phyloP scores from a whole-genome alignment of 1,140 invertebrate genomes.

The Dreissena polymorpha region DNA sequence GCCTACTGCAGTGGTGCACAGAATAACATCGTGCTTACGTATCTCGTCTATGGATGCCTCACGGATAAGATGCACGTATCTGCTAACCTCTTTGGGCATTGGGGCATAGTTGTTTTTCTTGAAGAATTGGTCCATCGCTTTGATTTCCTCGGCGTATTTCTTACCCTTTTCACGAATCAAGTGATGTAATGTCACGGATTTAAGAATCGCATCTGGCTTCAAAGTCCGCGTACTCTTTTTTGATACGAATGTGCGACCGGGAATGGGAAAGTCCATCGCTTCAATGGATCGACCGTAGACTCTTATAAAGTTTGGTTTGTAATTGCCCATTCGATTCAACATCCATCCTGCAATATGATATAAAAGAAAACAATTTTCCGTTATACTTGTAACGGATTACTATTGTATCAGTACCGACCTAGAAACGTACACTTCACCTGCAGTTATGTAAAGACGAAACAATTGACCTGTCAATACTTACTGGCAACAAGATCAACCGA shows the following conservation, averaged over 20 bases:
- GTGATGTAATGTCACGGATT: constrained; percentile 61
- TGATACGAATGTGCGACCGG: constrained; percentile 50
- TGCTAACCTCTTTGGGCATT: constrained; percentile 5
- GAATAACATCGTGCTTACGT: constrained; percentile 61
- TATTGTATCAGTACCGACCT: neutral
- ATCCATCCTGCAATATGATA: constrained; percentile 41
- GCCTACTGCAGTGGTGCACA: constrained; percentile 62
- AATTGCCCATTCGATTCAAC: constrained; percentile 23
- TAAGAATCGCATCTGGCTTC: constrained; percentile 38
- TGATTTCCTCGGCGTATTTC: constrained; percentile 56
- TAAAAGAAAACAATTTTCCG: neutral
- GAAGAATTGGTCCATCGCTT: constrained; percentile 55
- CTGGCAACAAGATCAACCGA: constrained; percentile 74
- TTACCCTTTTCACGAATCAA: constrained; percentile 64
- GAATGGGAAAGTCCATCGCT: constrained; percentile 55
- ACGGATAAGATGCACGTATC: constrained; percentile 29
- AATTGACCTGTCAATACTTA: constrained; percentile 47
- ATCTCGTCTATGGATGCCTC: constrained; percentile 58
- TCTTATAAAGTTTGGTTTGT: constrained; percentile 61
- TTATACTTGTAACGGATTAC: neutral
- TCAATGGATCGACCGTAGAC: constrained; percentile 68
- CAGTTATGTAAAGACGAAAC: neutral
- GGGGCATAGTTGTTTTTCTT: constrained; percentile 16
- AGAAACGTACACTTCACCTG: neutral
- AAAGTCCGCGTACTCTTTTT: constrained; percentile 47